Conservation (phyloP, 1,140 invertebrate genomes). For the Drosophila saltans region DNA sequence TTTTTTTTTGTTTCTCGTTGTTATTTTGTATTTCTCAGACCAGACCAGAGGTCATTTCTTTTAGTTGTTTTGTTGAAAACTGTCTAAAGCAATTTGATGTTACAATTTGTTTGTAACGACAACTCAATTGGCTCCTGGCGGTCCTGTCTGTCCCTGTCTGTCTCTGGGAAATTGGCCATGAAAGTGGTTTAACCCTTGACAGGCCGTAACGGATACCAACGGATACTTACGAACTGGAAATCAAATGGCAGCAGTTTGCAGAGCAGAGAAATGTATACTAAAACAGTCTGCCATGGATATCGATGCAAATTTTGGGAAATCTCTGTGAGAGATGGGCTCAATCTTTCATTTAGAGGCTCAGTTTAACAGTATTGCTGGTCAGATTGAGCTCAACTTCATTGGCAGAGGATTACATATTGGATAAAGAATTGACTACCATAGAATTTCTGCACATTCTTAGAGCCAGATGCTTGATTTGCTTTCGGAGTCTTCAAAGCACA, state of each 20-base stretch:
- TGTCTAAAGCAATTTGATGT: conserved; percentile 70
- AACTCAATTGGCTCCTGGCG: conserved; percentile 59
- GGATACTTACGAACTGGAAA: background rate
- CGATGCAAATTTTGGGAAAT: background rate
- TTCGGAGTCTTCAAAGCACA: no score
- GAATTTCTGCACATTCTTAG: no score
- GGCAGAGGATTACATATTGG: no score
- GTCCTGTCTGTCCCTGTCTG: conserved; percentile 11
- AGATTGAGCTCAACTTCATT: no score
- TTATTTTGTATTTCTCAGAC: background rate
- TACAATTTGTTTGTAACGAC: conserved; percentile 69
- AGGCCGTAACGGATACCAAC: conserved; percentile 7
- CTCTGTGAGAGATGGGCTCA: background rate
- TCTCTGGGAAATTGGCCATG: conserved; percentile 5
- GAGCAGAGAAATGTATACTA: no score
- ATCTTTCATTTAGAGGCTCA: background rate
- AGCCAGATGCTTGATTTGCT: no score
- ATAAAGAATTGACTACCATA: no score
- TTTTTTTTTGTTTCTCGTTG: background rate
- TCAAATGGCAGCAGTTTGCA: no score
- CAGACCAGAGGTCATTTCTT: conserved; percentile 64
- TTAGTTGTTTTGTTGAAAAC: conserved; percentile 22
- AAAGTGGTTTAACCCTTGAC: conserved; percentile 19
- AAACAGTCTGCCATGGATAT: background rate
- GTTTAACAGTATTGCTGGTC: background rate